Conservation (phyloP, 2,888 invertebrate species). For the Tetranychus truncatus region DNA sequence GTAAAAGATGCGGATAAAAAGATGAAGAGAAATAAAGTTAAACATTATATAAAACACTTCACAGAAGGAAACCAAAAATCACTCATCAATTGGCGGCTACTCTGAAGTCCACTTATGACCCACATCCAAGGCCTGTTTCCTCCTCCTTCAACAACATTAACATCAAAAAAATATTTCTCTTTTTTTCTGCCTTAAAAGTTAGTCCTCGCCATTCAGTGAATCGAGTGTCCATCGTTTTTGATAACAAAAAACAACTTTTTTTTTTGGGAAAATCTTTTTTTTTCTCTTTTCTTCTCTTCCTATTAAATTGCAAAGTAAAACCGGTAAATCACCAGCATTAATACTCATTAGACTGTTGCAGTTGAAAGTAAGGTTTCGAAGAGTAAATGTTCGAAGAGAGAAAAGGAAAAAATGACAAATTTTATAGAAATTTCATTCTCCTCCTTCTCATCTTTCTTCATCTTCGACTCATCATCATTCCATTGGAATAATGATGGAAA, state of each 20-base stretch:
- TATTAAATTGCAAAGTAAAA: background rate
- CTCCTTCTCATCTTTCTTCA: background rate
- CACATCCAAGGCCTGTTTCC: slow-evolving; percentile 1
- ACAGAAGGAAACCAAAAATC: background rate
- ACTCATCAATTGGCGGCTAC: background rate
- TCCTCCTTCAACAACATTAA: background rate
- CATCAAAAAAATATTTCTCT: background rate
- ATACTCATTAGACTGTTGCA: background rate
- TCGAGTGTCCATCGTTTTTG: background rate
- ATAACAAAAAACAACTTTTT: background rate
- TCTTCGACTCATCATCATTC: background rate
- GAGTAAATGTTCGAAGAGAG: background rate
- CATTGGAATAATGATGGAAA: background rate
- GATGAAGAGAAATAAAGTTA: background rate
- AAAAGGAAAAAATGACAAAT: background rate
- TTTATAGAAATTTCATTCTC: background rate
- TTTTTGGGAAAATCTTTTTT: background rate
- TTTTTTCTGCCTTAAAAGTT: background rate
- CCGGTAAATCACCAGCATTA: background rate
- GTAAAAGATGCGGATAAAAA: background rate
- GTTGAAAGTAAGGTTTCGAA: background rate
- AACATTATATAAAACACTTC: background rate
- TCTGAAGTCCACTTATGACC: background rate
- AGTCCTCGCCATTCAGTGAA: background rate
- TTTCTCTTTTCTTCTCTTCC: background rate